These are phyloP conservation scores for Gryon sp. DNA, from an alignment of 1,140 invertebrate species.

Conservation along the genomic window DNA sequence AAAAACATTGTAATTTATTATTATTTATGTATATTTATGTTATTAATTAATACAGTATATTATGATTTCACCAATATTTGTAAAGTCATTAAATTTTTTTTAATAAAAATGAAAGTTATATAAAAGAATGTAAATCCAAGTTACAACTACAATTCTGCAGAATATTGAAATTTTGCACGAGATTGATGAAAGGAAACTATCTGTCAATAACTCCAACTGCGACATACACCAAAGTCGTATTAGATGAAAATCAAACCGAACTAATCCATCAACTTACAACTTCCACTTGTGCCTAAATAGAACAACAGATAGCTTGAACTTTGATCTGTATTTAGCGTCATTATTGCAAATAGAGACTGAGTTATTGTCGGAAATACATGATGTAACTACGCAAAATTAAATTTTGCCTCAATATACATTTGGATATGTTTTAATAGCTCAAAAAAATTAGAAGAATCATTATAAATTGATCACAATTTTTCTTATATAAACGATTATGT, in stretches of 20 bases:
- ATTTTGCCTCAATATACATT: neutral
- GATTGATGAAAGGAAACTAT: constrained; percentile 6
- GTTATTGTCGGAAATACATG: constrained; percentile 4
- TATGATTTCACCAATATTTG: too few species aligned
- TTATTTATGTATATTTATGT: too few species aligned
- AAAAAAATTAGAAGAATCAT: too few species aligned
- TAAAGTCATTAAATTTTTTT: too few species aligned
- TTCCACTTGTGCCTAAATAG: neutral
- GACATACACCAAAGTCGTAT: neutral
- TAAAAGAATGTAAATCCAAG: too few species aligned
- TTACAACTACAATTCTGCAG: too few species aligned
- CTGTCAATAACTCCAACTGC: constrained; percentile 15
- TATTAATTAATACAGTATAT: too few species aligned
- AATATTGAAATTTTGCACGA: too few species aligned
- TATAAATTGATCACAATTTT: too few species aligned
- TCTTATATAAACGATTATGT: too few species aligned
- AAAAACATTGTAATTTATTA: too few species aligned
- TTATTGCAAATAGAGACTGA: constrained; percentile 4
- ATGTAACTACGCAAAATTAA: constrained; percentile 14
- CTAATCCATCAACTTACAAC: constrained; percentile 13
- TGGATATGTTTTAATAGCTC: neutral
- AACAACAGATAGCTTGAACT: constrained; percentile 26
- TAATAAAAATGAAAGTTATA: too few species aligned
- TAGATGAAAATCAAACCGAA: constrained; percentile 16
- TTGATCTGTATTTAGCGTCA: constrained; percentile 12